Evolutionary conservation across 1,140 invertebrate genomes (phyloP).

Genomic region (Drosophila seguyi): DNA sequence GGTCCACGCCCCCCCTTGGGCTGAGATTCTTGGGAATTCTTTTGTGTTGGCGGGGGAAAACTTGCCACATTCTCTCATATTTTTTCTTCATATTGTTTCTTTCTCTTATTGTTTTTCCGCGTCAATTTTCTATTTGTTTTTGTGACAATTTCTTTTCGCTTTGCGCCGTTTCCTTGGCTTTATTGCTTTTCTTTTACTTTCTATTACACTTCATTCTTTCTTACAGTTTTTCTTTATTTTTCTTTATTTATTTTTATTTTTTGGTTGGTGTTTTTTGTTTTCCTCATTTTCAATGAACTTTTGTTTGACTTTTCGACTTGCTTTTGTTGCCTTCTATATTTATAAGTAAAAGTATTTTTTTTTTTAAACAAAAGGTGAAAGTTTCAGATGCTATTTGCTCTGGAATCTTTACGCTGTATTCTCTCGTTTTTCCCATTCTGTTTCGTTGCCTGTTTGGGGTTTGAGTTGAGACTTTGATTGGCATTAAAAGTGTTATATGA

Average conservation of each 20-base stretch:
- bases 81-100: conserved; percentile 39
- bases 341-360: conserved; percentile 7
- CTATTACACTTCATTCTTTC: conserved; percentile 49
- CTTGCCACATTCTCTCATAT: conserved; percentile 50
- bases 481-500: conserved; percentile 77
- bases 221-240: conserved; percentile 18
- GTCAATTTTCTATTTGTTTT: conserved; percentile 79
- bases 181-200: conserved; percentile 70
- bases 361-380: conserved; percentile 60
- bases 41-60: conserved; percentile 23
- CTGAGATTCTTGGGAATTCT: conserved; percentile 23
- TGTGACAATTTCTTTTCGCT: conserved; percentile 77
- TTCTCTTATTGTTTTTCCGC: conserved; percentile 60
- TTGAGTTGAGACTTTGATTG: conserved; percentile 70
- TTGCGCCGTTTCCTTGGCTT: conserved; percentile 68
- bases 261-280: conserved; percentile 17
- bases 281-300: conserved; percentile 64
- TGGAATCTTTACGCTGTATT: conserved; percentile 15
- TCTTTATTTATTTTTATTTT: conserved; percentile 15
- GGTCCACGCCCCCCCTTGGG: conserved; percentile 28
- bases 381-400: conserved; percentile 43
- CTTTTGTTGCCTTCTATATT: conserved; percentile 33
- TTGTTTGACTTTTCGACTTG: conserved; percentile 73
- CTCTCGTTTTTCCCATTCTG: conserved; percentile 6
- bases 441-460: conserved; percentile 20